A percentile compares a stretch with the other conserved stretches of the same genome.
Conservation (phyloP, 1,140 invertebrate species). For the Melitaea cinxia region DNA sequence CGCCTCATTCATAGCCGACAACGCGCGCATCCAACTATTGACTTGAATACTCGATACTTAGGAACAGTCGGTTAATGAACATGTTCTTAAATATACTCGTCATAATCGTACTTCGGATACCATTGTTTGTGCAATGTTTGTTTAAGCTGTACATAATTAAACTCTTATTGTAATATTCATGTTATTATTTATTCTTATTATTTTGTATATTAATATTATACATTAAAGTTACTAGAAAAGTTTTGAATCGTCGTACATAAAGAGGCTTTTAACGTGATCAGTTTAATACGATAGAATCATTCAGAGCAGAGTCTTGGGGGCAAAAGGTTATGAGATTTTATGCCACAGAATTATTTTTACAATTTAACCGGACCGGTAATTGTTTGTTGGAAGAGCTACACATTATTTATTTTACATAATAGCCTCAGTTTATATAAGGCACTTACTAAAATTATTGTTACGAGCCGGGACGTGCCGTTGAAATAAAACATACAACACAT, state of each 20-base stretch:
- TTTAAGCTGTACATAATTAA: background rate
- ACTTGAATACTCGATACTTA: conserved; percentile 14
- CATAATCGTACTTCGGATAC: background rate
- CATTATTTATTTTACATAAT: conserved; percentile 75
- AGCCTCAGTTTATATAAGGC: conserved; percentile 60
- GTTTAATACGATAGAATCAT: conserved; percentile 35
- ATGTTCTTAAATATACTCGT: conserved; percentile 9
- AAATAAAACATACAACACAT: conserved; percentile 37
- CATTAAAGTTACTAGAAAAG: background rate
- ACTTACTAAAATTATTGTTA: conserved; percentile 62
- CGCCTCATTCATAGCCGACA: conserved; percentile 64
- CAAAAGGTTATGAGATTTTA: conserved; percentile 76
- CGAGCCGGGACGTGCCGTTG: conserved; percentile 51
- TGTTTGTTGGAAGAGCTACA: conserved; percentile 68
- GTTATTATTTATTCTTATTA: background rate
- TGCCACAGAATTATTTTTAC: conserved; percentile 73
- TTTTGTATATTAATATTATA: background rate
- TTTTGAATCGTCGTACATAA: conserved; percentile 46
- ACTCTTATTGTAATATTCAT: background rate
- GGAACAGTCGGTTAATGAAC: conserved; percentile 8
- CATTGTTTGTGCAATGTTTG: background rate
- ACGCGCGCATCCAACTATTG: conserved; percentile 44
- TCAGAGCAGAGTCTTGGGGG: conserved; percentile 60
- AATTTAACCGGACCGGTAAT: conserved; percentile 71
- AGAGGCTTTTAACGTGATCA: conserved; percentile 43